Evolutionary conservation across 2,888 invertebrate genomes (phyloP).

Genomic region (Stenodema calcarata): DNA sequence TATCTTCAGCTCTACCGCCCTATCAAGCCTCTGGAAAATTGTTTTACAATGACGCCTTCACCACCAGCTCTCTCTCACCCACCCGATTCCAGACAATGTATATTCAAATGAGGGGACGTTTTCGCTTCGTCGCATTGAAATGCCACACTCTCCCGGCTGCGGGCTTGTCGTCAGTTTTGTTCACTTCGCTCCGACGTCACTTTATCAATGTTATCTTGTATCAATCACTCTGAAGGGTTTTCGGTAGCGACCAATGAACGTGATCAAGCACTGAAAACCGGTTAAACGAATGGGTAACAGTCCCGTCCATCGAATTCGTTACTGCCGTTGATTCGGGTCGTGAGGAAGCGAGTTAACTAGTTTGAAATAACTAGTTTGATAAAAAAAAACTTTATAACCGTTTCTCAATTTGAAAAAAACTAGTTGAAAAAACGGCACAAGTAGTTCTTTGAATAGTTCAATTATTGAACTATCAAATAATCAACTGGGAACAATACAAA

Average conservation of each 20-base stretch:
- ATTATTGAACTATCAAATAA: no score
- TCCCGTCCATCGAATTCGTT: no score
- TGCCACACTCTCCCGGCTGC: background rate
- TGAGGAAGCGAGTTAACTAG: no score
- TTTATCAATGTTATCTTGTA: background rate
- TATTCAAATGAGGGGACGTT: slow-evolving; percentile 26
- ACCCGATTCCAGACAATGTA: slow-evolving; percentile 33
- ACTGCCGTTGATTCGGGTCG: no score
- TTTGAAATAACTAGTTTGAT: no score
- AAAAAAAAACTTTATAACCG: no score
- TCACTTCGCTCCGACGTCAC: background rate
- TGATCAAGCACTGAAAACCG: background rate
- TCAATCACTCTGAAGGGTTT: background rate
- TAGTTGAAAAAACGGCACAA: no score
- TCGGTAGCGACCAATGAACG: background rate
- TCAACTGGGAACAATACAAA: no score
- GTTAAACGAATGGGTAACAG: background rate
- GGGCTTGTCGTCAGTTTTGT: background rate
- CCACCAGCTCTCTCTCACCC: background rate
- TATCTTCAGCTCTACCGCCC: slow-evolving; percentile 6
- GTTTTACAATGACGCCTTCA: slow-evolving; percentile 36
- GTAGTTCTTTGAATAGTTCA: no score
- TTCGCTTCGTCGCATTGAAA: slow-evolving; percentile 7
- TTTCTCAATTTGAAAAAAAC: no score
- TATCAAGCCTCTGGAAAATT: slow-evolving; percentile 36